A percentile compares a stretch with the other conserved stretches of the same genome.
These are phyloP conservation scores for Dendrophyllia cribrosa DNA, from an alignment of 64 coral and sea anemone species.

Conservation along the genomic window DNA sequence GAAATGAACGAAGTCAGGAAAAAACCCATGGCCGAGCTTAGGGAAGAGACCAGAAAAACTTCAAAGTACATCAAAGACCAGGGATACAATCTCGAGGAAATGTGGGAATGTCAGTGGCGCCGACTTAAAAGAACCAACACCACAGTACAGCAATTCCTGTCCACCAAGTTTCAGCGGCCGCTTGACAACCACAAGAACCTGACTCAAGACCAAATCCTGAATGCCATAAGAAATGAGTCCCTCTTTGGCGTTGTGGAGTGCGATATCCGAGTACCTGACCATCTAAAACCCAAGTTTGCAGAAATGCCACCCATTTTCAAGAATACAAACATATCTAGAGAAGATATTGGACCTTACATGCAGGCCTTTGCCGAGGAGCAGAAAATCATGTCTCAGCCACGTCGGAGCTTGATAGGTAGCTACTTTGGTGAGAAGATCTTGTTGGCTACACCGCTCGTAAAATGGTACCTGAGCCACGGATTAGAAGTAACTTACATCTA, in stretches of 20 bases:
- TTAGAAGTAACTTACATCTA: constrained; percentile 34
- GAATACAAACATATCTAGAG: constrained; percentile 52
- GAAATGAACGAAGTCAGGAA: not conserved
- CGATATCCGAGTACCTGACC: constrained; percentile 7
- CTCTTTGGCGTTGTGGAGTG: constrained; percentile 29
- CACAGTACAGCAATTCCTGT: constrained; percentile 8
- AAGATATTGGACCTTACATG: constrained; percentile 61
- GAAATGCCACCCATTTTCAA: constrained; percentile 76
- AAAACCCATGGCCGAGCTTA: constrained; percentile 36
- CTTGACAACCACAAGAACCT: not conserved
- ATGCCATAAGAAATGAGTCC: not conserved
- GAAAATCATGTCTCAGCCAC: not conserved
- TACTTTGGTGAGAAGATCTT: constrained; percentile 48
- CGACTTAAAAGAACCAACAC: too few relatives aligned
- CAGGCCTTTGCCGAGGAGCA: not conserved
- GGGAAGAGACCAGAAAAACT: constrained; percentile 23
- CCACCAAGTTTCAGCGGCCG: not conserved
- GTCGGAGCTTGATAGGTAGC: constrained; percentile 61
- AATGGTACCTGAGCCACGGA: constrained; percentile 60
- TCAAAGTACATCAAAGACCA: constrained; percentile 40
- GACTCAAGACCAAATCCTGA: not conserved
- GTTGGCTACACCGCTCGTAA: constrained; percentile 27
- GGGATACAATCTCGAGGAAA: constrained; percentile 26
- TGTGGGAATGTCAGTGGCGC: not conserved
- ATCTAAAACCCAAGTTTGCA: not conserved